Evolutionary conservation across 1,140 invertebrate genomes (phyloP), one percentile per base, ranked within the genome.

Genomic region (Trichogramma pretiosum): DNA sequence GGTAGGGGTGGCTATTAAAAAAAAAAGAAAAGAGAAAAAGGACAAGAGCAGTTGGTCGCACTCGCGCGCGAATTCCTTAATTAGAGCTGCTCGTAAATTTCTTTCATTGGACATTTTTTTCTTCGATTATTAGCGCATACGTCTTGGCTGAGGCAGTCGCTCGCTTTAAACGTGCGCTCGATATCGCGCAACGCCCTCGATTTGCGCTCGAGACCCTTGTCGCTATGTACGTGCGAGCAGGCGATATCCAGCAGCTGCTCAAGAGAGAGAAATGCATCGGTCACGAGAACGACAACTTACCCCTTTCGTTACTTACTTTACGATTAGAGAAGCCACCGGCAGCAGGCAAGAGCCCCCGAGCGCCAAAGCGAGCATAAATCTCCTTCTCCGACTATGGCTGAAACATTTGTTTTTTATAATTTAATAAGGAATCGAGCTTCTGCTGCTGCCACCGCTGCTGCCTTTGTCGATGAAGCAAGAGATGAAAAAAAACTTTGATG

Each of bases 121-220:
- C 67, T 70, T 71, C 70, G 70, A 72, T 71, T 69, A 72, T 72
- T 72, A 70, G 63, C 55, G 64, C 67, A 69, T 70, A 68, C 59
- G 64, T 71, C 68, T 51, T 51, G 43, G 5, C 11, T 24, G 11
- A 11, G 11, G 33, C 39, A 17, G 33, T 32, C 48, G 28, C 41
- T 44, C 23, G 28, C 19, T 38, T 42, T n/a, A n/a, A n/a, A n/a
- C n/a, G n/a, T n/a, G n/a, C n/a, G n/a, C n/a, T n/a, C n/a, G n/a
- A n/a, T n/a, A n/a, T n/a, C n/a, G n/a, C n/a, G n/a, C n/a, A n/a
- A n/a, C n/a, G n/a, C n/a, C n/a, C 65, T 62, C 67, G 64, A 65
- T 67, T 65, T 57, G 60, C 55, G 54, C 9, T 34, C 37, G 50
- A 47, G 54, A 60, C 67, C 62, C 65, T 64, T 61, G 62, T n/a